phyloP scores from a whole-genome alignment of 92 coral and sea anemone species.

The Siderastrea siderea region DNA sequence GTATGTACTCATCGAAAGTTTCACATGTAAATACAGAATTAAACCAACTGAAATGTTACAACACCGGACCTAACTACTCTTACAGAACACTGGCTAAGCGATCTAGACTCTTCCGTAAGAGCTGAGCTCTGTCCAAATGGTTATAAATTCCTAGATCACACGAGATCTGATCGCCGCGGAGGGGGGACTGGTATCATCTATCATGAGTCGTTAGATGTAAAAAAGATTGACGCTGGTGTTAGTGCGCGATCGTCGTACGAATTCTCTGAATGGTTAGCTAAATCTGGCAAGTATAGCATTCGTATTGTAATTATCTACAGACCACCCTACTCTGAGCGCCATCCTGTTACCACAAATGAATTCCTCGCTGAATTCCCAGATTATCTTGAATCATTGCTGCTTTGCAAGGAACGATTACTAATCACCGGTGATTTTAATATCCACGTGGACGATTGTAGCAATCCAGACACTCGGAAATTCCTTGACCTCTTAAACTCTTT shows the following conservation, averaged over 20 bases:
- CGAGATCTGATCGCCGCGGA: slow-evolving; percentile 36
- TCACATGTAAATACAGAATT: no score
- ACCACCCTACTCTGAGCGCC: slow-evolving; percentile 47
- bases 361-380: slow-evolving; percentile 54
- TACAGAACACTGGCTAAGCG: slow-evolving; percentile 54
- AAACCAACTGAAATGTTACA: no score
- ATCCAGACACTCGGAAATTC: slow-evolving; percentile 53
- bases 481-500: slow-evolving; percentile 55
- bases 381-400: slow-evolving; percentile 46
- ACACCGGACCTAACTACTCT: slow-evolving; percentile 41
- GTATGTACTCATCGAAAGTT: no score
- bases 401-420: slow-evolving; percentile 38
- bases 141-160: slow-evolving; percentile 55
- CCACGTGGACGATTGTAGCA: slow-evolving; percentile 50
- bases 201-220: slow-evolving; percentile 50
- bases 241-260: slow-evolving; percentile 43
- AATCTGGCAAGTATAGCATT: slow-evolving; percentile 26
- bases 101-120: slow-evolving; percentile 38
- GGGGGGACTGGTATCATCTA: slow-evolving; percentile 65
- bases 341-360: slow-evolving; percentile 36
- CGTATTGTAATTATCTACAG: slow-evolving; percentile 35
- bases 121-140: slow-evolving; percentile 66
- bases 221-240: slow-evolving; percentile 43
- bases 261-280: slow-evolving; percentile 49
- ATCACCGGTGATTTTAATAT: slow-evolving; percentile 65